phyloP scores from a whole-genome alignment of 2,113 vertebrate genomes.

The Pyxicephalus adspersus region DNA sequence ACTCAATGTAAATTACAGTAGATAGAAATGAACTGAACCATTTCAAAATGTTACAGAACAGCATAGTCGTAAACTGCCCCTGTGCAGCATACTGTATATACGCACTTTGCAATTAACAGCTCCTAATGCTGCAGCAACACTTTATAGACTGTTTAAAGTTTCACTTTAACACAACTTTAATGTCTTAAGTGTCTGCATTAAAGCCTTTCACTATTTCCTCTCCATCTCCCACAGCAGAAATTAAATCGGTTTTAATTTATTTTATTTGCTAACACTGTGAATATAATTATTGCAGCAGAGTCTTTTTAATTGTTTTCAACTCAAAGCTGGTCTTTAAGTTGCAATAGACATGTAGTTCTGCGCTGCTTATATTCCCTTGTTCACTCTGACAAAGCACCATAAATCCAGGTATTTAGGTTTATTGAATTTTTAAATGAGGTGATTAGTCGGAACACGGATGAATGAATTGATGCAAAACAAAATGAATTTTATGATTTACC shows the following conservation, averaged over 20 bases:
- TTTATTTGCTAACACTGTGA: conserved; percentile 82
- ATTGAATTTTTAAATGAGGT: conserved; percentile 86
- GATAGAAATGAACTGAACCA: conserved; percentile 55
- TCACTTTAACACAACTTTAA: conserved; percentile 72
- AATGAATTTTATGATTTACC: conserved; percentile 87
- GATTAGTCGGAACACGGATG: conserved; percentile 78
- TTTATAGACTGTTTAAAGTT: conserved; percentile 72
- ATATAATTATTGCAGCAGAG: conserved; percentile 79
- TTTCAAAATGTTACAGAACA: conserved; percentile 54
- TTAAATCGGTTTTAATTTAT: conserved; percentile 87
- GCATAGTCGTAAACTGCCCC: conserved; percentile 59
- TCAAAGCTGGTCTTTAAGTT: conserved; percentile 81
- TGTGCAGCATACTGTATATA: conserved; percentile 55
- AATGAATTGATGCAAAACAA: conserved; percentile 79
- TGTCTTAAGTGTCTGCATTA: conserved; percentile 74
- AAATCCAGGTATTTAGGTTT: conserved; percentile 87
- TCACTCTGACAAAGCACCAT: conserved; percentile 80
- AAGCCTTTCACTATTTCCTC: conserved; percentile 75
- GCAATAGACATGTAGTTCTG: conserved; percentile 74
- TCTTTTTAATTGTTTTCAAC: conserved; percentile 84
- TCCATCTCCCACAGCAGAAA: conserved; percentile 78
- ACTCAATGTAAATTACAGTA: conserved; percentile 50
- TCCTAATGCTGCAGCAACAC: conserved; percentile 60
- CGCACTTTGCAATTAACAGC: conserved; percentile 61
- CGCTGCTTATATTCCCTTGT: conserved; percentile 75